Evolutionary conservation across 2,113 vertebrate species (phyloP).

Genomic region (Apteryx mantelli): DNA sequence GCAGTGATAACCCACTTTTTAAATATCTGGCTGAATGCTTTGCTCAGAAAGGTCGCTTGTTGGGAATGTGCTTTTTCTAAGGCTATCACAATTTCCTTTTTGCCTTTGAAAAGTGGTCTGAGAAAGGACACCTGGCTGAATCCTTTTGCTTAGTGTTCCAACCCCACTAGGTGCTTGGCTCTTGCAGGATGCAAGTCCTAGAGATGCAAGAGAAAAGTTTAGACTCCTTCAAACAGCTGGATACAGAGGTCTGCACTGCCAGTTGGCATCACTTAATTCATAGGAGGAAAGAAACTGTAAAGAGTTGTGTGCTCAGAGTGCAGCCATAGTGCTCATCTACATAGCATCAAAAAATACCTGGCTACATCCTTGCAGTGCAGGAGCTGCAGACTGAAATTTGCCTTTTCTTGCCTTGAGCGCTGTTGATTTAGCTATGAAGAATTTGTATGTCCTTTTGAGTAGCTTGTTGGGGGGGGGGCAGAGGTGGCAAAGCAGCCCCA

Average conservation of each 20-base stretch:
- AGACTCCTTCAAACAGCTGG: neutral
- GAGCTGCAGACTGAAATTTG: neutral
- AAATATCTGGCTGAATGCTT: neutral
- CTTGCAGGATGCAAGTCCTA: neutral
- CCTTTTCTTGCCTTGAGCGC: neutral
- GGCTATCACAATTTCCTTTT: neutral
- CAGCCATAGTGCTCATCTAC: neutral
- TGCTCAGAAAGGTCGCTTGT: neutral
- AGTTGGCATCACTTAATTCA: neutral
- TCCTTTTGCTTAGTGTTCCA: neutral
- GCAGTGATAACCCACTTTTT: neutral
- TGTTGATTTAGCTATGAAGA: neutral
- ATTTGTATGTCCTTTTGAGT: neutral
- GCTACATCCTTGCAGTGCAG: neutral
- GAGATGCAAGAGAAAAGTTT: neutral
- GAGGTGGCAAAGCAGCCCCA: neutral
- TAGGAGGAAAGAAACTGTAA: neutral
- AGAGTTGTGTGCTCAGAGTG: neutral
- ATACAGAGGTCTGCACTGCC: neutral
- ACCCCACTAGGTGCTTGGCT: fast-evolving
- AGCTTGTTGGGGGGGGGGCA: neutral
- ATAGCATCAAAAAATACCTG: neutral
- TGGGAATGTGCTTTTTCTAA: neutral
- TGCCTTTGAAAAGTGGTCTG: neutral
- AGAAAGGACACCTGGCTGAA: neutral